A percentile compares a stretch with the other conserved stretches of the same genome.
Conservation (phyloP, 2,113 vertebrate species). For the Paedocypris sp. region DNA sequence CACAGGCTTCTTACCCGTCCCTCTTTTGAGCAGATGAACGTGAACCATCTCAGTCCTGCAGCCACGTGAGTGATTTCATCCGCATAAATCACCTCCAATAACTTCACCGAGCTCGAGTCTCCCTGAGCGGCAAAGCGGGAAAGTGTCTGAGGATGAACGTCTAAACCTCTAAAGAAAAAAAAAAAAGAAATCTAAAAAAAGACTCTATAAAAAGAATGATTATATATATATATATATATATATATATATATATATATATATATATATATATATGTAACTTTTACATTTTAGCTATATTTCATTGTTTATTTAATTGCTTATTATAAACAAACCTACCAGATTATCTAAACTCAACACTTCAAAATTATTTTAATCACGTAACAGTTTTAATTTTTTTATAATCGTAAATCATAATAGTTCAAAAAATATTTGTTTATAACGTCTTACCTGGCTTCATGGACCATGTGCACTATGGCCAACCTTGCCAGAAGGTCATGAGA, state of each 20-base stretch:
- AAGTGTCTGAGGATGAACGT: conserved; percentile 54
- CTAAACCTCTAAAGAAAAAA: conserved; percentile 41
- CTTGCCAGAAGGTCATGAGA: conserved; percentile 47
- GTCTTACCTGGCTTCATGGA: conserved; percentile 51
- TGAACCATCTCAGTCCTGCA: conserved; percentile 53
- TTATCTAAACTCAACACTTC: too few relatives aligned
- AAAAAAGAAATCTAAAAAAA: background rate
- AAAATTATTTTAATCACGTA: too few relatives aligned
- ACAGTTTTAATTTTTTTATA: too few relatives aligned
- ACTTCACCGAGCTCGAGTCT: conserved; percentile 42
- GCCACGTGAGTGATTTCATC: conserved; percentile 58
- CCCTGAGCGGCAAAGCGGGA: conserved; percentile 46
- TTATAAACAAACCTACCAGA: too few relatives aligned
- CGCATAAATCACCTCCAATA: conserved; percentile 49
- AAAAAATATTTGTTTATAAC: too few relatives aligned
- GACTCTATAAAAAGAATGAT: too few relatives aligned
- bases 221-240: background rate
- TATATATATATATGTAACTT: too few relatives aligned
- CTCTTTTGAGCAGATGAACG: conserved; percentile 48
- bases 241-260: too few relatives aligned
- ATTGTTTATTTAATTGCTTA: too few relatives aligned
- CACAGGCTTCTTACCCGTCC: conserved; percentile 29
- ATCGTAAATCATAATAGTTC: too few relatives aligned
- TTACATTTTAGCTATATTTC: too few relatives aligned
- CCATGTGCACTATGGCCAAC: conserved; percentile 55